Evolutionary conservation across 2,797 vertebrate genomes (phyloP).

Genomic region (Crypturellus tataupa): DNA sequence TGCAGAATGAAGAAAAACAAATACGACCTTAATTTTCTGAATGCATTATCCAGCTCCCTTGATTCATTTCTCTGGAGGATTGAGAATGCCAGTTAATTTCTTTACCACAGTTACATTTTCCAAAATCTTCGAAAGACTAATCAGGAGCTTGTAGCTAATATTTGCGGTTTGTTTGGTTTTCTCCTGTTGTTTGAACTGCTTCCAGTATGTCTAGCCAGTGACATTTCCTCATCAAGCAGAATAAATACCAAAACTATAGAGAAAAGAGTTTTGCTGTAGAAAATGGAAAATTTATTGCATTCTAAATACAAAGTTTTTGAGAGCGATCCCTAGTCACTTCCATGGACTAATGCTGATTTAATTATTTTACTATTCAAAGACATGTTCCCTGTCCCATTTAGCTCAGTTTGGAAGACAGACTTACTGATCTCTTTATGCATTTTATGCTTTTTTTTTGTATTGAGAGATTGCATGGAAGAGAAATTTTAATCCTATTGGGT

Average conservation of each 20-base stretch:
- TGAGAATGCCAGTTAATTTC: constrained; percentile 57
- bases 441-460: not conserved
- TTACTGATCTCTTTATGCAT: not conserved
- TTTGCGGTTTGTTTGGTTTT: constrained; percentile 56
- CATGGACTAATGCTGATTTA: not conserved
- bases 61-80: constrained; percentile 47
- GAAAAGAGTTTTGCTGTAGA: constrained; percentile 21
- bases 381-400: not conserved
- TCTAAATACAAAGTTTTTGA: constrained; percentile 20
- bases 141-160: constrained; percentile 67
- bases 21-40: constrained; percentile 47
- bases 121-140: constrained; percentile 59
- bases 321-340: constrained; percentile 6
- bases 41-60: constrained; percentile 40
- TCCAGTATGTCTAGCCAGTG: constrained; percentile 54
- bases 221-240: constrained; percentile 56
- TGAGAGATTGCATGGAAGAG: not conserved
- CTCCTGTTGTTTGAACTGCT: constrained; percentile 60
- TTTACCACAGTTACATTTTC: constrained; percentile 51
- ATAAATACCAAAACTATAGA: constrained; percentile 48
- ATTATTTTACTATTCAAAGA: not conserved
- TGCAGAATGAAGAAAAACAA: constrained; percentile 56
- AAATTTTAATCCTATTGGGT: not conserved
- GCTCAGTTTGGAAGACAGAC: not conserved
- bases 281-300: not conserved